These are phyloP conservation scores for Glossophaga mutica DNA, from an alignment of 2,797 vertebrate genomes.

Conservation along the genomic window DNA sequence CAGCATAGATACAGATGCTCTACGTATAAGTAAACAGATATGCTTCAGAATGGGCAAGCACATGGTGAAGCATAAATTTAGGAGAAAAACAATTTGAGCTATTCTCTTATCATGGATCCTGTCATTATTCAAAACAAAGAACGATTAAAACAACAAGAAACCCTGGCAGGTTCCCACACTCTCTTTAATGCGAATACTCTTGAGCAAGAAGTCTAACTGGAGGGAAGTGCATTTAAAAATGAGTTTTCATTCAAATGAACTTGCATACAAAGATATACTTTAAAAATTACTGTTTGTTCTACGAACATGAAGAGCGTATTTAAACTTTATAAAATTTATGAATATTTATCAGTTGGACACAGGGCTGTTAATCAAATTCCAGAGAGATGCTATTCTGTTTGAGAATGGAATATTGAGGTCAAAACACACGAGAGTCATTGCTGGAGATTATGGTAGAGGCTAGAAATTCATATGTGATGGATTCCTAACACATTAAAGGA, in stretches of 20 bases:
- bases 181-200: not conserved
- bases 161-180: too few relatives aligned
- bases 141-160: not conserved
- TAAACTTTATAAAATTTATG: not conserved
- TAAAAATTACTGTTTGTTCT: not conserved
- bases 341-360: not conserved
- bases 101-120: not conserved
- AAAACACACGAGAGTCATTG: not conserved
- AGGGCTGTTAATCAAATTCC: not conserved
- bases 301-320: not conserved
- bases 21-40: not conserved
- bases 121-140: not conserved
- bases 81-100: not conserved
- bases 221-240: not conserved
- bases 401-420: not conserved
- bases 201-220: not conserved
- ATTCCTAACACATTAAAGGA: not conserved
- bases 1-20: not conserved
- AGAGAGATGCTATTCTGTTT: not conserved
- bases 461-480: not conserved
- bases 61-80: not conserved
- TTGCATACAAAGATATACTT: not conserved
- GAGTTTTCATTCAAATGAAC: not conserved
- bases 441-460: not conserved
- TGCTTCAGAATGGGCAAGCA: not conserved